Percentiles rank a stretch among this genome's conserved stretches.
phyloP scores from a whole-genome alignment of 2,797 vertebrate genomes.

The Sebastes taczanowskii region DNA sequence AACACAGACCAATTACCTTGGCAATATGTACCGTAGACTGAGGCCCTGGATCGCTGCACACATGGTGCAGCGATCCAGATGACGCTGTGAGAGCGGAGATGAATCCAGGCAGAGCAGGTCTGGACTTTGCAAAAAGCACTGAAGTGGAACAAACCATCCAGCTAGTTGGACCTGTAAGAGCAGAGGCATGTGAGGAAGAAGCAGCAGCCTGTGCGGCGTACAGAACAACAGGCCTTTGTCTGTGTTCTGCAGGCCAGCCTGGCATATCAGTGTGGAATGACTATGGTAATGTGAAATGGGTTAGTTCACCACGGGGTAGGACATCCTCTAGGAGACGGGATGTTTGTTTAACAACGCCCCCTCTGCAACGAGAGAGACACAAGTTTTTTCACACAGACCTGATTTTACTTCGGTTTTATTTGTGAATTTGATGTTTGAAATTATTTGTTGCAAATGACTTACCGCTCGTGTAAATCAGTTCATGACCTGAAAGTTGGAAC shows the following conservation, averaged over 20 bases:
- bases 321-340: slow-evolving; percentile 63
- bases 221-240: slow-evolving; percentile 80
- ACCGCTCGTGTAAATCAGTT: not conserved
- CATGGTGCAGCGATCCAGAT: slow-evolving; percentile 14
- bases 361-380: slow-evolving; percentile 31
- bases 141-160: slow-evolving; percentile 8
- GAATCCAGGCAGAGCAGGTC: slow-evolving; percentile 23
- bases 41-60: slow-evolving; percentile 1
- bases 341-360: slow-evolving; percentile 75
- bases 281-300: slow-evolving; percentile 64
- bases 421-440: not conserved
- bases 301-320: slow-evolving; percentile 54
- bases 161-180: slow-evolving; percentile 43
- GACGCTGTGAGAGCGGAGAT: slow-evolving; percentile 7
- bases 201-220: slow-evolving; percentile 26
- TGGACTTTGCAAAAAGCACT: slow-evolving; percentile 15
- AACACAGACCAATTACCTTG: not conserved
- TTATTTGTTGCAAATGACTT: not conserved
- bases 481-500: not conserved
- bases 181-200: slow-evolving; percentile 61
- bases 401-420: slow-evolving; percentile 12
- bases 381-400: slow-evolving; percentile 14
- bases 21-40: not conserved
- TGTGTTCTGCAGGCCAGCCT: slow-evolving; percentile 52
- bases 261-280: slow-evolving; percentile 76